Conservation (phyloP, 2,888 invertebrate genomes). For the Adela reaumurella region DNA sequence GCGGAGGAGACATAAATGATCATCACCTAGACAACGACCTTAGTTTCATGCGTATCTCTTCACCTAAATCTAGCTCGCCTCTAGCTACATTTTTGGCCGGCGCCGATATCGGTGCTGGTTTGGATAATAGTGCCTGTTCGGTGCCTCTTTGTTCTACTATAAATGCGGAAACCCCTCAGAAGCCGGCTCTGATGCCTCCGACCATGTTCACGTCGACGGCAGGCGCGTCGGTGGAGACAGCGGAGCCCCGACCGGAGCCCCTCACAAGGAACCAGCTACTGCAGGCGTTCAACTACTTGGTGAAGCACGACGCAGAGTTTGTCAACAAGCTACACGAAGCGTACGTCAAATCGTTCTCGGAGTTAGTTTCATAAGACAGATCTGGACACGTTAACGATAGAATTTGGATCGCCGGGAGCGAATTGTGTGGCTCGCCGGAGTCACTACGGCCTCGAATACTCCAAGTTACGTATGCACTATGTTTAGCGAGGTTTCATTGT, state of each 20-base stretch:
- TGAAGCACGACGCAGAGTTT: slow-evolving; percentile 86
- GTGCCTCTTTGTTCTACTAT: slow-evolving; percentile 8
- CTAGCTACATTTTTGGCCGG: slow-evolving; percentile 47
- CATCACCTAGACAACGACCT: slow-evolving; percentile 45
- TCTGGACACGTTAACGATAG: not conserved
- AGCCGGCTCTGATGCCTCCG: slow-evolving; percentile 80
- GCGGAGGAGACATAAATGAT: not conserved
- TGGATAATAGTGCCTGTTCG: not conserved
- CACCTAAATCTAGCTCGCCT: slow-evolving; percentile 54
- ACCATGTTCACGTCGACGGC: slow-evolving; percentile 75
- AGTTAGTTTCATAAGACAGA: slow-evolving; percentile 41
- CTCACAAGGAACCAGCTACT: slow-evolving; percentile 84
- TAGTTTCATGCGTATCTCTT: slow-evolving; percentile 51
- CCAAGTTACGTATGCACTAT: not conserved
- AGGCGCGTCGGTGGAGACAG: slow-evolving; percentile 30
- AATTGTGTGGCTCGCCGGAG: not conserved
- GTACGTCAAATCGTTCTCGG: slow-evolving; percentile 82
- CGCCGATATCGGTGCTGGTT: not conserved
- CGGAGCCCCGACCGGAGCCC: slow-evolving; percentile 59
- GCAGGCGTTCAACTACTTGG: slow-evolving; percentile 82
- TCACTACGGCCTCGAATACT: not conserved
- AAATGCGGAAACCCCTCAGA: slow-evolving; percentile 47
- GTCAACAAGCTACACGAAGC: slow-evolving; percentile 88
- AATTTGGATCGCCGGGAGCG: not conserved
- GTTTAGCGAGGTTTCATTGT: slow-evolving; percentile 19